Conservation (phyloP, 2,888 invertebrate species). For the Melitaea athalia region DNA sequence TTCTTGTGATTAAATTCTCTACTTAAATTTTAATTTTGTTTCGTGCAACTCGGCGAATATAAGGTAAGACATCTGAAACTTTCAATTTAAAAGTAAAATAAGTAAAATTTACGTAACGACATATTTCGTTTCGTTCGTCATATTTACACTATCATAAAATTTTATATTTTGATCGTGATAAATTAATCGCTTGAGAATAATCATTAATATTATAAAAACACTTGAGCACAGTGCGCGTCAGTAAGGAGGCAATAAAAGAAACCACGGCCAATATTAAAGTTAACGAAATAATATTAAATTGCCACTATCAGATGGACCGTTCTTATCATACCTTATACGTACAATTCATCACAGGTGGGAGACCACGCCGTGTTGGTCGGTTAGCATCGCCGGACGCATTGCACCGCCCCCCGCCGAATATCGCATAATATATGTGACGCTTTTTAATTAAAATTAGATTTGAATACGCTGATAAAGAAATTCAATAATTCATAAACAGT, state of each 20-base stretch:
- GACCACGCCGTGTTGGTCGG: conserved; percentile 59
- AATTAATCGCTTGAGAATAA: conserved; percentile 76
- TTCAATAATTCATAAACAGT: conserved; percentile 70
- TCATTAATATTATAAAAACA: conserved; percentile 72
- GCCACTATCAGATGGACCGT: conserved; percentile 59
- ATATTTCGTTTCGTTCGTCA: background rate
- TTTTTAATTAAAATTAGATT: conserved; percentile 81
- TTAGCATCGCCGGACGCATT: conserved; percentile 56
- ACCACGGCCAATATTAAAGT: conserved; percentile 79
- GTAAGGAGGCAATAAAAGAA: conserved; percentile 78
- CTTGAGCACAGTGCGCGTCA: conserved; percentile 68
- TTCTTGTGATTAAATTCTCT: no score
- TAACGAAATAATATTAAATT: conserved; percentile 79
- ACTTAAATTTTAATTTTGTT: no score
- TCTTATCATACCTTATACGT: conserved; percentile 44
- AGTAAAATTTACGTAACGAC: no score
- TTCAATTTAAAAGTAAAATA: no score
- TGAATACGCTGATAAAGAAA: conserved; percentile 70
- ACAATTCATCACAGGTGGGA: conserved; percentile 46
- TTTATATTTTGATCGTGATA: conserved; percentile 5
- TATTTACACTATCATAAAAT: background rate
- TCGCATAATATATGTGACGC: conserved; percentile 79
- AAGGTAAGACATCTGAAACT: no score
- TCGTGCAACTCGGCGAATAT: no score
- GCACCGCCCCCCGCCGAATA: conserved; percentile 78